These are phyloP conservation scores for Pangasius larnaudii DNA, from an alignment of 2,797 vertebrate genomes.

Conservation along the genomic window DNA sequence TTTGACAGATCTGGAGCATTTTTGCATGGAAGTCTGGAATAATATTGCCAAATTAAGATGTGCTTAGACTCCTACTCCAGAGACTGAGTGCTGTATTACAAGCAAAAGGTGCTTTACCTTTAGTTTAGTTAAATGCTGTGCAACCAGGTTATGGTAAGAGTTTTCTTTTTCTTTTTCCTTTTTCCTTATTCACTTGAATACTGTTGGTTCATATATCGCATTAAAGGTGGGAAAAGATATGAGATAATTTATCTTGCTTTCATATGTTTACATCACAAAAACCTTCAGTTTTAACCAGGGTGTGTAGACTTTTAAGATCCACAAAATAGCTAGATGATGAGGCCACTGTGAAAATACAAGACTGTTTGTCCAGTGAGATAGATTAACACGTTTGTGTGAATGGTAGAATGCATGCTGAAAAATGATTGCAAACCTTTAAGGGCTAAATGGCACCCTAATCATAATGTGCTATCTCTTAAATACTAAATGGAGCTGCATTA, in stretches of 20 bases:
- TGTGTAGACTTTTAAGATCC: neutral
- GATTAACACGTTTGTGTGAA: neutral
- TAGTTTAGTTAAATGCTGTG: neutral
- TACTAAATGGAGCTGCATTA: neutral
- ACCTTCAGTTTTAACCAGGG: neutral
- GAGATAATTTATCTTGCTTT: constrained; percentile 1
- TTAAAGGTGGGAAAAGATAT: neutral
- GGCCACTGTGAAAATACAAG: neutral
- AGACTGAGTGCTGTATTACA: neutral
- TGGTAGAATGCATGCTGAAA: neutral
- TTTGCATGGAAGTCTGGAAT: neutral
- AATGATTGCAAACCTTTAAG: neutral
- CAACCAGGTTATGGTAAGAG: neutral
- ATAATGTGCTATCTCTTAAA: neutral
- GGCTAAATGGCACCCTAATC: neutral
- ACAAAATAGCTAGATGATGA: neutral
- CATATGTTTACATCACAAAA: neutral
- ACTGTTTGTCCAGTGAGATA: neutral
- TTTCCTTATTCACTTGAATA: neutral
- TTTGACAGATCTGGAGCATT: neutral
- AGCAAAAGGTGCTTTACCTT: too few relatives aligned
- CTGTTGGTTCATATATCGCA: neutral
- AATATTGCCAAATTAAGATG: neutral
- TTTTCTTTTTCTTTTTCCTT: neutral
- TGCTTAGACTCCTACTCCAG: neutral